Evolutionary conservation across 1,140 invertebrate genomes (phyloP).

Genomic region (Drosophila ficusphila): DNA sequence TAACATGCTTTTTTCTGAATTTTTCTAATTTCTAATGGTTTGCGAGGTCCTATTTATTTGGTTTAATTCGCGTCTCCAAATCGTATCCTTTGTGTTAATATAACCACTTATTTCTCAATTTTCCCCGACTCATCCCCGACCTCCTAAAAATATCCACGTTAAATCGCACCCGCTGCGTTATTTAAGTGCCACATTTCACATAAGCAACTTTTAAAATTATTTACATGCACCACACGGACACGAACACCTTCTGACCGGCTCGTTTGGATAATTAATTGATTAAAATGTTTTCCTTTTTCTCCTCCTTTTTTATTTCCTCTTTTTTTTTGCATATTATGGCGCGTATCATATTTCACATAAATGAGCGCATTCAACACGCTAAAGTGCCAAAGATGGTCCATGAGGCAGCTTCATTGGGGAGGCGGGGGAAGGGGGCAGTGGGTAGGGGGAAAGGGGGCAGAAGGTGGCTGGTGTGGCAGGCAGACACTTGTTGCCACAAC

Average conservation of each 20-base stretch:
- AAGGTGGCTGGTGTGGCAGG: conserved; percentile 39
- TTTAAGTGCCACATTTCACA: conserved; percentile 80
- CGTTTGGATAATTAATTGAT: conserved; percentile 80
- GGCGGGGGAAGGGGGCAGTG: background rate
- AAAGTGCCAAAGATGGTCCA: conserved; percentile 75
- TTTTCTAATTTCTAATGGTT: no score
- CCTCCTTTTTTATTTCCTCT: conserved; percentile 9
- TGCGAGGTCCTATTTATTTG: no score
- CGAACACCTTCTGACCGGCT: conserved; percentile 51
- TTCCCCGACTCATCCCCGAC: no score
- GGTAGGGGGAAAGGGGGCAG: conserved; percentile 1
- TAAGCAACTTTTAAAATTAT: conserved; percentile 79
- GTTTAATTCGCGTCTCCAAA: background rate
- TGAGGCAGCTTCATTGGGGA: background rate
- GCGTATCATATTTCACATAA: conserved; percentile 82
- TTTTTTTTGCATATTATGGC: conserved; percentile 75
- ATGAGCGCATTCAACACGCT: conserved; percentile 82
- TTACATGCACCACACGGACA: conserved; percentile 65
- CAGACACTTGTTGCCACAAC: conserved; percentile 78
- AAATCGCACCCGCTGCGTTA: conserved; percentile 69
- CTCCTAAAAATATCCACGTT: conserved; percentile 2
- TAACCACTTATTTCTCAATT: background rate
- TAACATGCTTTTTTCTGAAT: no score
- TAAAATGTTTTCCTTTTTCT: conserved; percentile 68
- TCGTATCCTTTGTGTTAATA: background rate